Evolutionary conservation across 64 coral and sea anemone species (phyloP).

Genomic region (Pocillopora verrucosa): DNA sequence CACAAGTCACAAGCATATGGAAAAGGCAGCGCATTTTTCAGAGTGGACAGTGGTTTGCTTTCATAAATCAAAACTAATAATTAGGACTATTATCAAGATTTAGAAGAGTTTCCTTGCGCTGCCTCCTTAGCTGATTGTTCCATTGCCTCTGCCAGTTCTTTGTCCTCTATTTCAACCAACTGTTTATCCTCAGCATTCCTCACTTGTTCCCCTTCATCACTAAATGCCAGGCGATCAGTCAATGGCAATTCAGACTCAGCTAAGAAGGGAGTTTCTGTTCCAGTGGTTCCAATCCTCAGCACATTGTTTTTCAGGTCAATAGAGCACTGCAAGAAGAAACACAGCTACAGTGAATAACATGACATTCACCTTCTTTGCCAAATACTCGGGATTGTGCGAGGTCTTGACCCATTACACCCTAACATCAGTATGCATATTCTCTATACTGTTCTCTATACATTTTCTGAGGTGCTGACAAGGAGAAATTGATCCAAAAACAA

Average conservation of each 20-base stretch:
- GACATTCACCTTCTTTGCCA: neutral
- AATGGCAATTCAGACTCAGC: constrained; percentile 86
- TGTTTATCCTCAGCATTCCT: constrained; percentile 58
- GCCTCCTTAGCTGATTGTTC: constrained; percentile 33
- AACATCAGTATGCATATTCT: neutral
- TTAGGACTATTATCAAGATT: neutral
- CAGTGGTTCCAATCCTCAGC: constrained; percentile 94
- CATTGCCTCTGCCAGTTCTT: constrained; percentile 59
- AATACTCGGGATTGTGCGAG: neutral
- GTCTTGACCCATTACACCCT: no score
- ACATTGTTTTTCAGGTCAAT: constrained; percentile 94
- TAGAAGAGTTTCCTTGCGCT: neutral
- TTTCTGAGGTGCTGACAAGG: no score
- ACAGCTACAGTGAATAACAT: neutral
- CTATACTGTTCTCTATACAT: no score
- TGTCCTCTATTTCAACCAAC: constrained; percentile 72
- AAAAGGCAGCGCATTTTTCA: no score
- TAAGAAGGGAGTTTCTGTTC: constrained; percentile 86
- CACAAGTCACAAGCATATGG: no score
- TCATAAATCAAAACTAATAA: no score
- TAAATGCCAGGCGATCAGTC: constrained; percentile 77
- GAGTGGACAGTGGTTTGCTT: no score
- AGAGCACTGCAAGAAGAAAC: constrained; percentile 65
- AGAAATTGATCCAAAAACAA: no score
- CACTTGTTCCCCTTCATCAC: constrained; percentile 53